Percentiles rank a stretch among this genome's conserved stretches.
These are phyloP conservation scores for Colaptes auratus DNA, from an alignment of 2,113 vertebrate genomes.

Conservation along the genomic window DNA sequence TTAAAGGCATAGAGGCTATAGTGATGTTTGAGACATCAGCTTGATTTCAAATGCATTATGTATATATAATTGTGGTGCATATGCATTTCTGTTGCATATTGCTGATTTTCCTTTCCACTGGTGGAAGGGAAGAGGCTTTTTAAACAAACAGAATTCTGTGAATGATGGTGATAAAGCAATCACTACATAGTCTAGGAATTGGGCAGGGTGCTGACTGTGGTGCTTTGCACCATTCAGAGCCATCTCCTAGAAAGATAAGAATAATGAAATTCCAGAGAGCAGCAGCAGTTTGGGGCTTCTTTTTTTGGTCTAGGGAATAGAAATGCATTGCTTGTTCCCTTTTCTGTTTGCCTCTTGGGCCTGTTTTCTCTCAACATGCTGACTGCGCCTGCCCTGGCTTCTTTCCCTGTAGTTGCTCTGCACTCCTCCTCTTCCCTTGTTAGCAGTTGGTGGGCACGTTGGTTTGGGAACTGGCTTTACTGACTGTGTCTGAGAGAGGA, in stretches of 20 bases:
- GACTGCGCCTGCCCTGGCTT: neutral
- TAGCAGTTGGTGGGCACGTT: neutral
- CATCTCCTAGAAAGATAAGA: neutral
- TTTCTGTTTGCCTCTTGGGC: neutral
- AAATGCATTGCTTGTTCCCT: neutral
- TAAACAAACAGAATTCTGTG: neutral
- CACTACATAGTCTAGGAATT: neutral
- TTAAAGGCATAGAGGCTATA: neutral
- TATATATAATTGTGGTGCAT: no score
- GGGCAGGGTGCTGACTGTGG: neutral
- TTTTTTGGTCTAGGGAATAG: neutral
- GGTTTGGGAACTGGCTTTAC: neutral
- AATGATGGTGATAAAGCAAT: neutral
- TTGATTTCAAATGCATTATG: neutral
- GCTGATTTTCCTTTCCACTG: neutral
- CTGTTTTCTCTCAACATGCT: neutral
- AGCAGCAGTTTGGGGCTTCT: neutral
- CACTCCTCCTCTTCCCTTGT: accelerated
- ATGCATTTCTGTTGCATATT: neutral
- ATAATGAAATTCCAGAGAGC: neutral
- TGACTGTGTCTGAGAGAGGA: neutral
- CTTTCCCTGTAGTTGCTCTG: neutral
- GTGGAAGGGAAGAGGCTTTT: neutral
- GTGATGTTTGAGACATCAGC: neutral
- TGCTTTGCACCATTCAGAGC: neutral